These are phyloP conservation scores for Nomada goodeniana DNA, from an alignment of 2,888 invertebrate species.

Conservation along the genomic window DNA sequence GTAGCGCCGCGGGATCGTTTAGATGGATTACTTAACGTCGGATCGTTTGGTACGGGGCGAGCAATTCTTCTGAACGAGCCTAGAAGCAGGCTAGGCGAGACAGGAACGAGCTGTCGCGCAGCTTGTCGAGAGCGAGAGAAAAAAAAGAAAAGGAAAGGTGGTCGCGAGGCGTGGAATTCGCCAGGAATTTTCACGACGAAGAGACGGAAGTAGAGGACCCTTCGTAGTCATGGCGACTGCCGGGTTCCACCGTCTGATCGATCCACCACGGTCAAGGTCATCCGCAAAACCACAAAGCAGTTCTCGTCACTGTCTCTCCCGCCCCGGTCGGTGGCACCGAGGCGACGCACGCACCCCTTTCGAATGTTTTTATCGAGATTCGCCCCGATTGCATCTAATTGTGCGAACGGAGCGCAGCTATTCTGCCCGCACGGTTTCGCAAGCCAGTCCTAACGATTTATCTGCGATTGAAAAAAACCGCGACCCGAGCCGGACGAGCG, in stretches of 20 bases:
- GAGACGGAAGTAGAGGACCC: constrained; percentile 70
- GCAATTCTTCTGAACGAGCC: too few species aligned
- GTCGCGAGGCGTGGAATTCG: constrained; percentile 58
- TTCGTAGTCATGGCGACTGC: constrained; percentile 84
- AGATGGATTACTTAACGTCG: too few species aligned
- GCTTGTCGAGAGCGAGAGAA: too few species aligned
- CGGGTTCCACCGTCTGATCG: constrained; percentile 81
- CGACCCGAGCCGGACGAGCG: not conserved
- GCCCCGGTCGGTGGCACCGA: not conserved
- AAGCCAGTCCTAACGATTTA: constrained; percentile 4
- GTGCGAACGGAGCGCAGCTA: constrained; percentile 22
- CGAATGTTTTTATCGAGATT: constrained; percentile 38
- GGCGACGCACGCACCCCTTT: constrained; percentile 64
- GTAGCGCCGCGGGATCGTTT: too few species aligned
- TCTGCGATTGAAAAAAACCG: not conserved
- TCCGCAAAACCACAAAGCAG: constrained; percentile 71
- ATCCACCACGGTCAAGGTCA: constrained; percentile 83
- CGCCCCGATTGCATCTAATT: constrained; percentile 33
- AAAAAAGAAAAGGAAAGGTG: too few species aligned
- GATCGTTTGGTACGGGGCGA: too few species aligned
- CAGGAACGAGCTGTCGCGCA: too few species aligned
- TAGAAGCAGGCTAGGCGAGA: too few species aligned
- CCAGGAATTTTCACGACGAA: constrained; percentile 65
- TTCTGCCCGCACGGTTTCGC: constrained; percentile 10
- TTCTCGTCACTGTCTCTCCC: not conserved